These are phyloP conservation scores for Chironomus striatipennis DNA, from an alignment of 1,140 invertebrate species.

Conservation along the genomic window DNA sequence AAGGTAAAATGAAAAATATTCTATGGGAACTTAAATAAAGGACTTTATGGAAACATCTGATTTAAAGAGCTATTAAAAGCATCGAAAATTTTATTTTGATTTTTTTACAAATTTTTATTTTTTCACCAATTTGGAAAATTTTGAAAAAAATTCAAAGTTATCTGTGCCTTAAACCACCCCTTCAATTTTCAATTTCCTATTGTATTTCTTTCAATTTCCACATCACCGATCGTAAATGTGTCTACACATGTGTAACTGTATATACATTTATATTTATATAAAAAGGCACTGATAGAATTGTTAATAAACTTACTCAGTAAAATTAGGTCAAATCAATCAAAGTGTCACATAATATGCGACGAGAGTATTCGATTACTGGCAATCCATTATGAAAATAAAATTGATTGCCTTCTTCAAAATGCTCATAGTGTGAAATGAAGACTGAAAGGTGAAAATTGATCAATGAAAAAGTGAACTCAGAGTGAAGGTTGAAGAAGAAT, in stretches of 20 bases:
- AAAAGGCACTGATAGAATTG: background rate
- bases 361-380: conserved; percentile 12
- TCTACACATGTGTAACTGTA: background rate
- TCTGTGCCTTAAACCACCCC: too few relatives aligned
- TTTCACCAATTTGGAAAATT: too few relatives aligned
- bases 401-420: conserved; percentile 1
- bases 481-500: background rate
- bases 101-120: background rate
- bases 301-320: background rate
- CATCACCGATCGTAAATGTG: background rate
- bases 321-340: conserved; percentile 23
- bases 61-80: background rate
- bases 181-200: too few relatives aligned
- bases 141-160: too few relatives aligned
- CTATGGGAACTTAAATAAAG: too few relatives aligned
- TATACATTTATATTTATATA: background rate
- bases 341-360: conserved; percentile 8
- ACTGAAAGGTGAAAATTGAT: background rate
- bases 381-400: conserved; percentile 15
- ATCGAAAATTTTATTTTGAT: background rate
- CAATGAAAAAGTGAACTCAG: background rate
- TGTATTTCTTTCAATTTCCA: too few relatives aligned
- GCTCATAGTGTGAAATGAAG: background rate
- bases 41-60: too few relatives aligned
- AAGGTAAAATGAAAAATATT: too few relatives aligned